Evolutionary conservation across 2,888 invertebrate genomes (phyloP), one percentile per base, ranked within the genome.

Genomic region (Agapostemon virescens): DNA sequence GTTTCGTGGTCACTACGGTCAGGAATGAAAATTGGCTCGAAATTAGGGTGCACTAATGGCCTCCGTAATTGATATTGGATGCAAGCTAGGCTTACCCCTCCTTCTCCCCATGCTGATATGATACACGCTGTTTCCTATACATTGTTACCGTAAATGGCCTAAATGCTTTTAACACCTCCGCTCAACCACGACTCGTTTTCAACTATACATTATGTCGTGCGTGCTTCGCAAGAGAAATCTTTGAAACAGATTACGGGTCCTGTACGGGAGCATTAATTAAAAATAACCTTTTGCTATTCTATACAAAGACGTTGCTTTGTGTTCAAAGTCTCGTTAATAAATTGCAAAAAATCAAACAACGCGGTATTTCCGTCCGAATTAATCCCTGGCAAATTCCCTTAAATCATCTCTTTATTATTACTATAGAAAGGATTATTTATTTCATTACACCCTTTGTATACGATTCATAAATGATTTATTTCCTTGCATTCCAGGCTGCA

Each of bases 51-150:
- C 82, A 72, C 77, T 83, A 84, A 84, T 88, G 83, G 77, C 74
- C 74, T 61, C 68, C 78, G 86, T 87, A 87, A 88, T 88, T 87
- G 86, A 88, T 88, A 86, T 88, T 88, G 81, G 84, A 84, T 81
- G 82, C 79, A 69, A 75, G 69, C 82, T 69, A 79, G 58, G 69
- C 74, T 76, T 64, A 61, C 74, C 69, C 73, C 76, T 67, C 66
- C 77, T 64, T 63, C 70, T 58, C 30, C 63, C 61, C 72, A 77
- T 23, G 38, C 79, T 70, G 75, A 69, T 77, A 79, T 82, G 71
- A 85, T 69, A 80, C 83, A 80, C 49, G 73, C 73, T 77, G 75
- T 83, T 83, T 81, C 77, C 79, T 13, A 77, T 71, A 75, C 82
- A 80, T 85, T 77, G 77, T 77, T 75, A 76, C 68, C 79, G 49